Base-by-base conservation (phyloP, 2,888 invertebrate species). In the Gastracanthus pulcherrimus region DNA sequence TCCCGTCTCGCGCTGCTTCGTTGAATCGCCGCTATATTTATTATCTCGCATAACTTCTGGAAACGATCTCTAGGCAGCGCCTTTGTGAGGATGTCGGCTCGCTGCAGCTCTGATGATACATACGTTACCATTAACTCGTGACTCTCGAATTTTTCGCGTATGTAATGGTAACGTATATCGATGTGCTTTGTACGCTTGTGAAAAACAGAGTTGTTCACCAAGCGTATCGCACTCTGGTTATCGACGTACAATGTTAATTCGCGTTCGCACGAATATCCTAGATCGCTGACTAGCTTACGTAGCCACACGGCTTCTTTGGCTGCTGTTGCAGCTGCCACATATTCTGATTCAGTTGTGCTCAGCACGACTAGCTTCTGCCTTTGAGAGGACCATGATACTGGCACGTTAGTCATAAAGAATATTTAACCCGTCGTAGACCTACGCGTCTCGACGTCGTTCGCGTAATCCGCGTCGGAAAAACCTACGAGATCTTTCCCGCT, bases 391-490 rank as follows among this genome's bases (percentile, higher is more conserved):
- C 75, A 75, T 2, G 75, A 26, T 3, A 75, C 31, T 11, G 64
- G 62, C 6, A 64, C 75, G 36, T 51, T 29, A 2, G 75, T 36
- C 19, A 75, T 9, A 1, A 26, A 23, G 48, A 64, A 75, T 7
- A 75, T 19, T 16, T 62, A 64, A 2, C 75, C 66, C 9, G 64
- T 41, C 48, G 19, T 64, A 9, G 75, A 75, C 3, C 64, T 64
- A 26, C 75, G 62, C 3, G 75, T 64, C 9, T 75, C 64, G 9
- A 45, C 5, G 19, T 85, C 84, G 16, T 80, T 82, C 9, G 84
- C 85, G 29, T 72, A 85, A 58, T 86, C 84, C 7, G 85, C 80
- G 41, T 87, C 86, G 29, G 71, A 79, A 69, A 76, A 86, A 9
- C 83, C 80, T 0, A 74, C 36, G 0, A 82, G 13, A 6, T 64